Evolutionary conservation across 2,113 vertebrate genomes (phyloP).

Genomic region (Dasyornis broadbenti): DNA sequence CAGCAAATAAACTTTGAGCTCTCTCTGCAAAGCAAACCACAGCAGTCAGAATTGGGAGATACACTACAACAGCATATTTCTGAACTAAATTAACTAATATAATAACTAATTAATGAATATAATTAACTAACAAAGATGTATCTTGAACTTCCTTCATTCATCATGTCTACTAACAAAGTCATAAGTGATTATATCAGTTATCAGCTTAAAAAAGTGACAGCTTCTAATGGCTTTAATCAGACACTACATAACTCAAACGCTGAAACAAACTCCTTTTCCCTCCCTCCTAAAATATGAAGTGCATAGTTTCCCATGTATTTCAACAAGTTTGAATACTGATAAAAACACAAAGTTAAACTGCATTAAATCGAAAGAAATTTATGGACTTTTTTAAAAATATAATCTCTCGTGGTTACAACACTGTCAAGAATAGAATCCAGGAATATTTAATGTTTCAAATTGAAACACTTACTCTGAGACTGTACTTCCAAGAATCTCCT

Average conservation of each 20-base stretch:
- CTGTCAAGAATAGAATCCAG: not conserved
- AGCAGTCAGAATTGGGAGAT: not conserved
- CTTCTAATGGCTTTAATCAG: not conserved
- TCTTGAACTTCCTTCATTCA: not conserved
- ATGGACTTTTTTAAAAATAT: not conserved
- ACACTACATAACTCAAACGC: not conserved
- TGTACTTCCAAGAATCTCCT: conserved; percentile 98
- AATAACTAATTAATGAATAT: not conserved
- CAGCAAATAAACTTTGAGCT: not conserved
- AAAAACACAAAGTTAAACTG: not conserved
- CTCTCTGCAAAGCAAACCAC: not conserved
- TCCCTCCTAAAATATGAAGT: not conserved
- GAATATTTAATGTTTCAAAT: not conserved
- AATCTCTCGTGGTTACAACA: not conserved
- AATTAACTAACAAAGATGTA: not conserved
- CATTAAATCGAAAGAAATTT: not conserved
- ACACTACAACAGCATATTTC: not conserved
- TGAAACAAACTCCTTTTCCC: not conserved
- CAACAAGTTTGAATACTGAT: not conserved
- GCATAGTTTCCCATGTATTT: not conserved
- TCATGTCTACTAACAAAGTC: not conserved
- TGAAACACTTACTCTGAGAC: conserved; percentile 85
- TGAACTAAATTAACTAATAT: not conserved
- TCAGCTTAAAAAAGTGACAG: not conserved
- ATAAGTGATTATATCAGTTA: not conserved